Evolutionary conservation across 2,888 invertebrate species (phyloP).

Genomic region (Melikaiella ostensackeni): DNA sequence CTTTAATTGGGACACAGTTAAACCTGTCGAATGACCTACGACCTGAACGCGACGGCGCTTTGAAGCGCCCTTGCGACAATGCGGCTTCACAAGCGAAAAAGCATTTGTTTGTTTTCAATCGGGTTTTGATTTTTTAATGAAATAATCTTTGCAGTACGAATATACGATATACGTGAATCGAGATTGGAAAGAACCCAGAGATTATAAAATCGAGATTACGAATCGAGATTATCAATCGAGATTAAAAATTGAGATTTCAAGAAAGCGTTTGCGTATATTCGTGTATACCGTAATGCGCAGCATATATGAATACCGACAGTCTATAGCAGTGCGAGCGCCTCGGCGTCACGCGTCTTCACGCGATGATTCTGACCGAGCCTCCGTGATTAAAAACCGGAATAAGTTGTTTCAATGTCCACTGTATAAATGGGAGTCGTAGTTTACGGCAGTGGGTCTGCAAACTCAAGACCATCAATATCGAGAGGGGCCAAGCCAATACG

Average conservation of each 20-base stretch:
- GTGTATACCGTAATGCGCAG: constrained; percentile 76
- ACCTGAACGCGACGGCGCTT: constrained; percentile 38
- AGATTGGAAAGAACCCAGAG: constrained; percentile 48
- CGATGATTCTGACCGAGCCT: constrained; percentile 73
- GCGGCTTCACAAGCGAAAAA: constrained; percentile 71
- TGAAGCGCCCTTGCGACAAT: constrained; percentile 49
- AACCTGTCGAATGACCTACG: constrained; percentile 15
- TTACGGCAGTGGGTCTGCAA: constrained; percentile 70
- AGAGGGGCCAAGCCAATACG: neutral
- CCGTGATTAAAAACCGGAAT: constrained; percentile 78
- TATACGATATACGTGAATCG: constrained; percentile 63
- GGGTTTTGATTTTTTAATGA: constrained; percentile 78
- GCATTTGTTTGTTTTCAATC: constrained; percentile 74
- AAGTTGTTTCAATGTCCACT: constrained; percentile 78
- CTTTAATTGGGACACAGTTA: constrained; percentile 34
- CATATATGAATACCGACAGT: constrained; percentile 77
- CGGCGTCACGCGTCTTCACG: constrained; percentile 75
- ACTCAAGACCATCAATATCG: constrained; percentile 20
- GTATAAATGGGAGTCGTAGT: constrained; percentile 76
- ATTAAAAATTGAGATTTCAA: constrained; percentile 36
- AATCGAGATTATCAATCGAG: constrained; percentile 42
- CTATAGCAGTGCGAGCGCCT: constrained; percentile 77
- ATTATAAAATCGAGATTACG: constrained; percentile 35
- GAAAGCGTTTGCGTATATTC: constrained; percentile 70
- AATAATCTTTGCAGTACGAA: constrained; percentile 76